Evolutionary conservation across 64 coral and sea anemone genomes (phyloP).

Genomic region (Stichodactyla helianthus): DNA sequence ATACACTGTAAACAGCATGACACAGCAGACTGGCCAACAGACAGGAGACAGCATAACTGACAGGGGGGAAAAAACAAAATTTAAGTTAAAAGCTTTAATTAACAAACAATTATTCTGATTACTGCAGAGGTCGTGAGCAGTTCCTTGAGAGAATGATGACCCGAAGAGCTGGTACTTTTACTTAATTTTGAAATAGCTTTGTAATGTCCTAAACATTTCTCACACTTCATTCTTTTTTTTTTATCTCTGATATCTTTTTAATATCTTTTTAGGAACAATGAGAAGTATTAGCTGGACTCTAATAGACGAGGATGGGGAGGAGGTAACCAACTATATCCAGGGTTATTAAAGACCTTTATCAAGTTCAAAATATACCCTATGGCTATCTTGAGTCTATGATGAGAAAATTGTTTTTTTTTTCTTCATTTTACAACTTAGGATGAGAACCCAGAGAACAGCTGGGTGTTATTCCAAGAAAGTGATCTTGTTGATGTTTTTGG

Average conservation of each 20-base stretch:
- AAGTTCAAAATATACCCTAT: too few species aligned
- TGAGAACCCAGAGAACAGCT: constrained; percentile 83
- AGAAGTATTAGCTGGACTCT: constrained; percentile 83
- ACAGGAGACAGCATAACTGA: background rate
- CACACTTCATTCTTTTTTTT: background rate
- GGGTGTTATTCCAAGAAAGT: constrained; percentile 81
- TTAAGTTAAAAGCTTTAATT: too few species aligned
- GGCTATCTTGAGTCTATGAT: too few species aligned
- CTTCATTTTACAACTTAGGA: constrained; percentile 57
- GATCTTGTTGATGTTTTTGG: constrained; percentile 76
- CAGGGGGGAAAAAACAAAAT: too few species aligned
- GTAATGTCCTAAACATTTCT: background rate
- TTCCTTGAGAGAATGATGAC: constrained; percentile 71
- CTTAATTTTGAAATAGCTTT: background rate
- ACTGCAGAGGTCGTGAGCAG: constrained; percentile 62
- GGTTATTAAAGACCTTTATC: too few species aligned
- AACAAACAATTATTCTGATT: background rate
- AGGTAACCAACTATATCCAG: constrained; percentile 28
- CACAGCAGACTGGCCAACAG: background rate
- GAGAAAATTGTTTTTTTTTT: background rate
- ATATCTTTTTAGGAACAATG: constrained; percentile 30
- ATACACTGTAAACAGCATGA: background rate
- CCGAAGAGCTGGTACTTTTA: constrained; percentile 44
- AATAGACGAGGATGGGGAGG: constrained; percentile 96
- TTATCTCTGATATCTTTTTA: background rate